Evolutionary conservation across 2,113 vertebrate genomes (phyloP).

Genomic region (Carlito syrichta): DNA sequence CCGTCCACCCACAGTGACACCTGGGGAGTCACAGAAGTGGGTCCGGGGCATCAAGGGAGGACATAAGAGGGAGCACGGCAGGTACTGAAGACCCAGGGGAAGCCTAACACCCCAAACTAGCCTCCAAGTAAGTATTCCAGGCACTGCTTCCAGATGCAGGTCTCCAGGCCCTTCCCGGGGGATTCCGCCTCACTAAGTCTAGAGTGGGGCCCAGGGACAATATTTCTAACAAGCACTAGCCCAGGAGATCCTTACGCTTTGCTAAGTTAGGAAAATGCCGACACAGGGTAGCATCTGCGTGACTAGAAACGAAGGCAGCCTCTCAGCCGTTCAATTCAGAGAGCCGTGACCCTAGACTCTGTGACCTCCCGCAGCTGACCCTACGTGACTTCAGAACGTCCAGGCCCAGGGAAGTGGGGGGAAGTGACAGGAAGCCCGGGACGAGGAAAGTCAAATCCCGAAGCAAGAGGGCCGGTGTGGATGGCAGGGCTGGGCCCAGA

Average conservation of each 20-base stretch:
- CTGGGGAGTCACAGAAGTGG: too few relatives aligned
- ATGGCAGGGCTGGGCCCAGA: neutral
- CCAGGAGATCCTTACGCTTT: neutral
- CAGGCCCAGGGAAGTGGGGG: neutral
- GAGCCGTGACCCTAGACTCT: neutral
- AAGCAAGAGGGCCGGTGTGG: neutral
- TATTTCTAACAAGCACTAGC: neutral
- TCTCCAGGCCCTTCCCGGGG: neutral
- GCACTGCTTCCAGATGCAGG: neutral
- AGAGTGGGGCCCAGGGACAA: neutral
- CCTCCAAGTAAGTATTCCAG: neutral
- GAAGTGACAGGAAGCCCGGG: neutral
- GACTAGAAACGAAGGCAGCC: neutral
- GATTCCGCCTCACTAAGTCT: neutral
- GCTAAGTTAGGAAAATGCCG: neutral
- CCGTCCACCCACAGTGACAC: too few relatives aligned
- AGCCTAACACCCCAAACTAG: neutral
- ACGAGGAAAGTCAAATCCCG: neutral
- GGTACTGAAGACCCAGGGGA: rapidly evolving
- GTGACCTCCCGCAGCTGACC: neutral
- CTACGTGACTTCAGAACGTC: neutral
- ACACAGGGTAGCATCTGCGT: neutral
- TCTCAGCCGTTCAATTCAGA: neutral
- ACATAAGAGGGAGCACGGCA: rapidly evolving
- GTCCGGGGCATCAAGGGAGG: rapidly evolving